phyloP scores from a whole-genome alignment of 2,113 vertebrate genomes.

The Fulica atra region DNA sequence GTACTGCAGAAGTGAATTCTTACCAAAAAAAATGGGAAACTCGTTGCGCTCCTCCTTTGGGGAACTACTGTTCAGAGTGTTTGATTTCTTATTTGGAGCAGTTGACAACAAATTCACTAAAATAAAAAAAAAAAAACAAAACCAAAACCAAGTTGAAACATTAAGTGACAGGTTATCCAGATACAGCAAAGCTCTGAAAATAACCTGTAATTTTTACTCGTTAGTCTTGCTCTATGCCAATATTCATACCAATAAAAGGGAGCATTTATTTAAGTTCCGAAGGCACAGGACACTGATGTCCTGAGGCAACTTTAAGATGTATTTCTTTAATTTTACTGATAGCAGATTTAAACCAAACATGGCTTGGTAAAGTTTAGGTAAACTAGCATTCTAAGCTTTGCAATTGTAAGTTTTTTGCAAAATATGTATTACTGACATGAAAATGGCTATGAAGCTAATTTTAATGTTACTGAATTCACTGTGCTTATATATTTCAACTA shows the following conservation, averaged over 20 bases:
- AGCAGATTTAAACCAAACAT: background rate
- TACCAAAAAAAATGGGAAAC: constrained; percentile 32
- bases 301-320: background rate
- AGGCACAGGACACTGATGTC: background rate
- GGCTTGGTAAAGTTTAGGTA: background rate
- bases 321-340: background rate
- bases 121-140: background rate
- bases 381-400: background rate
- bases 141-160: background rate
- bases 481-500: background rate
- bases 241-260: background rate
- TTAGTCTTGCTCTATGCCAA: background rate
- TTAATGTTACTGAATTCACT: background rate
- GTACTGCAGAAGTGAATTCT: background rate
- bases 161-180: background rate
- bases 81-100: background rate
- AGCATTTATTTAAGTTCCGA: background rate
- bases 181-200: background rate
- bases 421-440: background rate
- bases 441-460: background rate
- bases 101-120: constrained; percentile 2
- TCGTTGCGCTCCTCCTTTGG: background rate
- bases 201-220: background rate
- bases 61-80: background rate
- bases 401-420: background rate